Evolutionary conservation across 2,888 invertebrate species (phyloP).

Genomic region (Epinotia bilunana): DNA sequence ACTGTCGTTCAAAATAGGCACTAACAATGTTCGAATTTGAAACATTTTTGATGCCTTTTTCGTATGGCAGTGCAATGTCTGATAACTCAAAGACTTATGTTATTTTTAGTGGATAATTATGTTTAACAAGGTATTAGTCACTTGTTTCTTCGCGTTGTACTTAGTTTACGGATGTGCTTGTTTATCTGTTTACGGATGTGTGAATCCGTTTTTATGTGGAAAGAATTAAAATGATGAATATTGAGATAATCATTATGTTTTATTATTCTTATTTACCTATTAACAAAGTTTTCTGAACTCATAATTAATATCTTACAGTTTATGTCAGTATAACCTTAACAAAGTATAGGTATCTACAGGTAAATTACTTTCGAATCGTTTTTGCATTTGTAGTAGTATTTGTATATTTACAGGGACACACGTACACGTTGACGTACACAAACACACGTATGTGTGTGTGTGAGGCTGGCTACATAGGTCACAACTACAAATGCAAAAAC

Average conservation of each 20-base stretch:
- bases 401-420: too few species aligned
- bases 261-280: conserved; percentile 43
- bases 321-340: too few species aligned
- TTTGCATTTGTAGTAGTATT: too few species aligned
- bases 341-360: too few species aligned
- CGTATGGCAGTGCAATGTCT: conserved; percentile 20
- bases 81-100: conserved; percentile 32
- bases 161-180: conserved; percentile 67
- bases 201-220: conserved; percentile 75
- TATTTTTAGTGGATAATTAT: conserved; percentile 48
- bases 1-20: conserved; percentile 12
- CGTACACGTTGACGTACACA: too few species aligned
- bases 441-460: too few species aligned
- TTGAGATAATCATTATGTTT: conserved; percentile 66
- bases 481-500: too few species aligned
- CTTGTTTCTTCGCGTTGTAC: conserved; percentile 71
- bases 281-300: too few species aligned
- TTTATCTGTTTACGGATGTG: conserved; percentile 63
- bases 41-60: background rate
- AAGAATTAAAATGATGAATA: conserved; percentile 77
- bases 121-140: conserved; percentile 72
- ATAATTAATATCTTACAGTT: too few species aligned
- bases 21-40: background rate
- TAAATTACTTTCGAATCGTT: too few species aligned
- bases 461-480: too few species aligned